Conservation (phyloP, 2,113 vertebrate species). For the Solea solea region DNA sequence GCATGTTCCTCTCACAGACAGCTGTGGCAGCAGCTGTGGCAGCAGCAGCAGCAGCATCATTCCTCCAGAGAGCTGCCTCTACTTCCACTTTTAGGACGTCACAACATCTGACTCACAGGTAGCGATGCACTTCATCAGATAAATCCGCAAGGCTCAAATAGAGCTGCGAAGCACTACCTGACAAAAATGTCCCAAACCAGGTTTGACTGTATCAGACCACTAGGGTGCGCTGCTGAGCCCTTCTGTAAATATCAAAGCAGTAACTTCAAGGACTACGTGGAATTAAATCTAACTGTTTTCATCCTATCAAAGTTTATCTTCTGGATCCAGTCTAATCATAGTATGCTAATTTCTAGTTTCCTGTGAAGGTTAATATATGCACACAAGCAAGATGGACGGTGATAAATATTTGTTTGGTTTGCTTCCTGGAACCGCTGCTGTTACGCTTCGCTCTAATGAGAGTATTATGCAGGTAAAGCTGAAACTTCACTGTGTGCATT, state of each 20-base stretch:
- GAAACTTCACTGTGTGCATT: constrained; percentile 40
- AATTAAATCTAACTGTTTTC: constrained; percentile 12
- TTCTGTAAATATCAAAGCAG: constrained; percentile 22
- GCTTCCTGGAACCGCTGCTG: constrained; percentile 52
- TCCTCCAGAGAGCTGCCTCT: constrained; percentile 17
- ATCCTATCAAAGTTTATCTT: constrained; percentile 26
- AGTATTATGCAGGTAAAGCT: constrained; percentile 51
- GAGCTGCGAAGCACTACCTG: neutral
- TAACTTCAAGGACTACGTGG: neutral
- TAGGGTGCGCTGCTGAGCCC: constrained; percentile 74
- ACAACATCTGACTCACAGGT: constrained; percentile 21
- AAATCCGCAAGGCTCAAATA: constrained; percentile 21
- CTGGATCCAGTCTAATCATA: constrained; percentile 35
- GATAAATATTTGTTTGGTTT: constrained; percentile 71
- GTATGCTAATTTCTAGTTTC: constrained; percentile 45
- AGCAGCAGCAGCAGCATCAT: neutral
- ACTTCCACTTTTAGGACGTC: constrained; percentile 14
- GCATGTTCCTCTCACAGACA: constrained; percentile 29
- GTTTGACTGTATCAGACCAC: constrained; percentile 54
- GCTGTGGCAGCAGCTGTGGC: constrained; percentile 22
- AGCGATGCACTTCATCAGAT: constrained; percentile 30
- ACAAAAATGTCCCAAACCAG: neutral
- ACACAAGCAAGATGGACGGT: constrained; percentile 37
- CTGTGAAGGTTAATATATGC: constrained; percentile 54
- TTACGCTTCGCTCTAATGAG: constrained; percentile 53